Percentiles rank a stretch among this genome's conserved stretches.
Evolutionary conservation across 2,888 invertebrate species (phyloP).

Genomic region (Melanostoma mellinum): DNA sequence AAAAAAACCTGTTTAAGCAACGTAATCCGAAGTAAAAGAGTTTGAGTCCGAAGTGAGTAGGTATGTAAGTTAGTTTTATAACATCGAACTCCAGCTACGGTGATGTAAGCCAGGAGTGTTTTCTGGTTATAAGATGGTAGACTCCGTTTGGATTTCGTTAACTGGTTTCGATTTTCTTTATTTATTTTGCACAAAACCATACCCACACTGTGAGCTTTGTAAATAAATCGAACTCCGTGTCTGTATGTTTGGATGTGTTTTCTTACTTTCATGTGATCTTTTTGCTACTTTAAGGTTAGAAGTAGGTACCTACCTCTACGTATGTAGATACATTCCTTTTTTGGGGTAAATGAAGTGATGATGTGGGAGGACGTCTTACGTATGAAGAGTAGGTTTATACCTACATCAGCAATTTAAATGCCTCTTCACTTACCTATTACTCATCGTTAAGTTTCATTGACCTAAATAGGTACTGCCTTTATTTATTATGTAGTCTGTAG

Average conservation of each 20-base stretch:
- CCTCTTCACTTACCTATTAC: conserved; percentile 18
- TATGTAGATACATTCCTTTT: background rate
- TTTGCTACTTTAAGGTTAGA: background rate
- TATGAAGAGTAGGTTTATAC: background rate
- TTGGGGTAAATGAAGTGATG: background rate
- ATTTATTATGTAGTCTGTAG: background rate
- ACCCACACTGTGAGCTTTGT: background rate
- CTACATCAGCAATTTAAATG: background rate
- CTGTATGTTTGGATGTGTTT: background rate
- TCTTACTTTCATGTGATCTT: background rate
- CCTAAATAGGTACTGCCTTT: background rate
- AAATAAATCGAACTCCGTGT: background rate
- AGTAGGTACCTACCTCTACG: background rate
- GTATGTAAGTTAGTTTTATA: background rate
- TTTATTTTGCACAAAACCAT: conserved; percentile 11
- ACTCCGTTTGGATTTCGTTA: background rate
- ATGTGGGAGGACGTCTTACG: conserved; percentile 1
- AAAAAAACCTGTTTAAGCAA: conserved; percentile 8
- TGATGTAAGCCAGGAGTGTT: conserved; percentile 22
- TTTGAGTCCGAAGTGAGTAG: background rate
- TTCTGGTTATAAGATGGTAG: background rate
- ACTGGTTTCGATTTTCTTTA: conserved; percentile 18
- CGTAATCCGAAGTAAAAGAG: conserved; percentile 11
- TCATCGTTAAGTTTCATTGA: conserved; percentile 16
- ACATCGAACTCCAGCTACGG: background rate